Evolutionary conservation across 1,140 invertebrate species (phyloP).

Genomic region (Aphelinus atriplicis): DNA sequence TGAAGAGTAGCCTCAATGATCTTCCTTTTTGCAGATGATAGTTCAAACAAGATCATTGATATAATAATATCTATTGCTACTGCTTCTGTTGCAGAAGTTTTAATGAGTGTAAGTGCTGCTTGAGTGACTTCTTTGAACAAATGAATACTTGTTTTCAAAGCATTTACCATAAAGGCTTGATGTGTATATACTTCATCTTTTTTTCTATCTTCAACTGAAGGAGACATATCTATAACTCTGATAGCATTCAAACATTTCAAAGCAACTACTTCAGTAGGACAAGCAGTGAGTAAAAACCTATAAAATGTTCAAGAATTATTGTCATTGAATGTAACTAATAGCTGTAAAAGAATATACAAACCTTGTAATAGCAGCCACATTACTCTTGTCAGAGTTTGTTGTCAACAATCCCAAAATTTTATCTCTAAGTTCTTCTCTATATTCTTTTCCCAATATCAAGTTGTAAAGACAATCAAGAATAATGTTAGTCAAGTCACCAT

Average conservation of each 20-base stretch:
- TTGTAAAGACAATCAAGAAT: slow-evolving; percentile 57
- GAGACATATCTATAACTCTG: slow-evolving; percentile 54
- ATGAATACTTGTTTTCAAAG: slow-evolving; percentile 53
- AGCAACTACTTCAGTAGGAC: slow-evolving; percentile 43
- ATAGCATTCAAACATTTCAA: slow-evolving; percentile 53
- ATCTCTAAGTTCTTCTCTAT: slow-evolving; percentile 53
- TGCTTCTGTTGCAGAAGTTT: slow-evolving; percentile 47
- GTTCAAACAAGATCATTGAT: slow-evolving; percentile 49
- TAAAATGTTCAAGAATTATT: slow-evolving; percentile 26
- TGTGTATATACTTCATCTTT: slow-evolving; percentile 53
- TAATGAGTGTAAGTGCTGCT: slow-evolving; percentile 49
- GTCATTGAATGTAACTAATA: slow-evolving; percentile 14
- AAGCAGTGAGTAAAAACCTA: slow-evolving; percentile 56
- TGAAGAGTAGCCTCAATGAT: slow-evolving; percentile 50
- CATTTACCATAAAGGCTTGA: slow-evolving; percentile 53
- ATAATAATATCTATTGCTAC: slow-evolving; percentile 59
- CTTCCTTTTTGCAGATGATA: slow-evolving; percentile 50
- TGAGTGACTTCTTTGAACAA: slow-evolving; percentile 50
- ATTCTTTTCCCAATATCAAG: slow-evolving; percentile 56
- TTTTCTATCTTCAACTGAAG: slow-evolving; percentile 45
- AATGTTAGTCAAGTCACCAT: slow-evolving; percentile 51
- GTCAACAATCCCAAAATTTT: slow-evolving; percentile 54
- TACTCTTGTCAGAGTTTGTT: slow-evolving; percentile 44
- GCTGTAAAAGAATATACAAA: slow-evolving; percentile 37
- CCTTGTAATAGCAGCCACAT: slow-evolving; percentile 56